Percentiles rank a stretch among this genome's conserved stretches.
Conservation (phyloP, 2,888 invertebrate species). For the Coelopa pilipes region DNA sequence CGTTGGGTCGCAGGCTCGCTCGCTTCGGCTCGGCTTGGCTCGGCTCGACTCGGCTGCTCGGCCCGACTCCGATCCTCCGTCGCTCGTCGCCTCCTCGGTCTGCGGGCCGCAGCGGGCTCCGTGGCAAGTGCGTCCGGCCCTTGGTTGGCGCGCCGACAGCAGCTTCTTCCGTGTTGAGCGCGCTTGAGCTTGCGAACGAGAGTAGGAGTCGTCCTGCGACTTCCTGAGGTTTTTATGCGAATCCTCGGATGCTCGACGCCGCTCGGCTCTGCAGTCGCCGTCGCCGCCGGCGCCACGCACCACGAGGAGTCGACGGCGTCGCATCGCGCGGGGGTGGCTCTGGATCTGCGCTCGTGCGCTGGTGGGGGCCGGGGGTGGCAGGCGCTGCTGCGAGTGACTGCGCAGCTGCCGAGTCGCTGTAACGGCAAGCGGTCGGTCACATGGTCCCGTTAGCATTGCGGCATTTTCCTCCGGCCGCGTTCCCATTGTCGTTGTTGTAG, state of each 20-base stretch:
- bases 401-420: slow-evolving; percentile 25
- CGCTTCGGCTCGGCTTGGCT: too few relatives aligned
- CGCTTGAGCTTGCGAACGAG: slow-evolving; percentile 55
- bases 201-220: slow-evolving; percentile 62
- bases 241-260: slow-evolving; percentile 38
- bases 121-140: background rate
- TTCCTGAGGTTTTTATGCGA: slow-evolving; percentile 63
- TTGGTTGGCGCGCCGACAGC: background rate
- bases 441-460: slow-evolving; percentile 31
- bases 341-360: background rate
- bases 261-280: slow-evolving; percentile 31
- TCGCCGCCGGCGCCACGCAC: background rate
- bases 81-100: too few relatives aligned
- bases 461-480: slow-evolving; percentile 38
- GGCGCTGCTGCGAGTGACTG: slow-evolving; percentile 42
- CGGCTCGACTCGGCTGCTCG: too few relatives aligned
- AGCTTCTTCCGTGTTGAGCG: slow-evolving; percentile 47
- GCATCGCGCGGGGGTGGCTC: slow-evolving; percentile 8
- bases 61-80: too few relatives aligned
- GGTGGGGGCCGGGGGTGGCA: slow-evolving; percentile 39
- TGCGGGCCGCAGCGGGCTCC: too few relatives aligned
- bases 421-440: slow-evolving; percentile 18
- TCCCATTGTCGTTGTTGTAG: slow-evolving; percentile 15
- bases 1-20: too few relatives aligned
- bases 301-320: background rate